Percentiles rank a stretch among this genome's conserved stretches.
phyloP scores from a whole-genome alignment of 2,888 invertebrate genomes.

The Copidosoma aretas region DNA sequence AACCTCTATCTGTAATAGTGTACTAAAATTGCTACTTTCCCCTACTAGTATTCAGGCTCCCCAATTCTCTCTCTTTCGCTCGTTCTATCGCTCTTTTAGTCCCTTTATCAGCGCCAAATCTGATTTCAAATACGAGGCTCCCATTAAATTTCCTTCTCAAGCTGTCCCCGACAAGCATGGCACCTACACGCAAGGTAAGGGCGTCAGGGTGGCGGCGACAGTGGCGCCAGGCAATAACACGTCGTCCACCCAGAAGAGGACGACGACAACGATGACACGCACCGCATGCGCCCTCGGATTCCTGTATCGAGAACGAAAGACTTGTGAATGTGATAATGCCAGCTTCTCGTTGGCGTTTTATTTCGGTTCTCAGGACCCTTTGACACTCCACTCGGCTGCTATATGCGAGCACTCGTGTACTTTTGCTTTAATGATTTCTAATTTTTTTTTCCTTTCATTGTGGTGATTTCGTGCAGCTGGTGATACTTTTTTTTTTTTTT shows the following conservation, averaged over 20 bases:
- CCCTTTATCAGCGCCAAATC: not conserved
- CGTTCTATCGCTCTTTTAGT: not conserved
- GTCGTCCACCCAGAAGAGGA: not conserved
- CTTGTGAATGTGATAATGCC: not conserved
- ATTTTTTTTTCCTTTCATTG: not conserved
- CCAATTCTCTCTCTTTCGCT: no score
- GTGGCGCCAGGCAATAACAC: slow-evolving; percentile 25
- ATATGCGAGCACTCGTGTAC: not conserved
- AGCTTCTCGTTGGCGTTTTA: not conserved
- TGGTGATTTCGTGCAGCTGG: no score
- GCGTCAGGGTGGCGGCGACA: slow-evolving; percentile 50
- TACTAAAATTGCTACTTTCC: no score
- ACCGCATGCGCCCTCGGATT: not conserved
- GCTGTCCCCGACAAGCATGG: no score
- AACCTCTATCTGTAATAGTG: no score
- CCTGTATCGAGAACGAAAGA: not conserved
- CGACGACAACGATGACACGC: not conserved
- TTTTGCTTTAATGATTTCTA: not conserved
- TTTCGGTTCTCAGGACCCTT: slow-evolving; percentile 42
- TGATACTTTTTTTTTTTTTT: no score
- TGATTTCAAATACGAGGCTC: not conserved
- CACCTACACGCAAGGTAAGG: slow-evolving; percentile 46
- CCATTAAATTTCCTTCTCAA: slow-evolving; percentile 1
- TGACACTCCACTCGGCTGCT: slow-evolving; percentile 13
- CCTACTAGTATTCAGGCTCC: no score